Conservation (phyloP, 1,140 invertebrate species). For the Leptinotarsa undecemlineata region DNA sequence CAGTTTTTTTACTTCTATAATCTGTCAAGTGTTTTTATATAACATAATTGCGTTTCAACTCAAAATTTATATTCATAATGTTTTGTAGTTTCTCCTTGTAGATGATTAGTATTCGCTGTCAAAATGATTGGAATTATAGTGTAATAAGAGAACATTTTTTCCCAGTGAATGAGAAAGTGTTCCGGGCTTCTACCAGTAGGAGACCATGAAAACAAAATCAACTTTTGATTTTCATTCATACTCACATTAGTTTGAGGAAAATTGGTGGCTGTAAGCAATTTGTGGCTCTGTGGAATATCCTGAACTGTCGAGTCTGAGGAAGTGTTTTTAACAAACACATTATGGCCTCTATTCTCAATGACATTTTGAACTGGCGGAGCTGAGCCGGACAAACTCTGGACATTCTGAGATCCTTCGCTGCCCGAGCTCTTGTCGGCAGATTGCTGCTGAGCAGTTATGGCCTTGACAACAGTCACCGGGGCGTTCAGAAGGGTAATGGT, state of each 20-base stretch:
- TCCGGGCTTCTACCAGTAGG: too few species aligned
- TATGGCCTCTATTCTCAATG: slow-evolving; percentile 49
- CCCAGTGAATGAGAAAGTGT: too few species aligned
- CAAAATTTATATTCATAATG: too few species aligned
- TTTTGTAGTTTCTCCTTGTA: too few species aligned
- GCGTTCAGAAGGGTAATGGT: slow-evolving; percentile 52
- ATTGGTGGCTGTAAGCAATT: slow-evolving; percentile 48
- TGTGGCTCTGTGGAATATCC: slow-evolving; percentile 49
- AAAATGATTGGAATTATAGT: too few species aligned
- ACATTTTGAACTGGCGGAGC: slow-evolving; percentile 30
- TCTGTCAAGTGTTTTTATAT: too few species aligned
- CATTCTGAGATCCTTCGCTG: slow-evolving; percentile 13
- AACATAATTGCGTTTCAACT: too few species aligned
- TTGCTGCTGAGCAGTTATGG: slow-evolving; percentile 35
- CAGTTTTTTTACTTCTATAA: too few species aligned
- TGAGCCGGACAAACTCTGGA: background rate
- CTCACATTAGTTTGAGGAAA: slow-evolving; percentile 52
- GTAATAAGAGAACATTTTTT: too few species aligned
- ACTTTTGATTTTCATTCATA: slow-evolving; percentile 22
- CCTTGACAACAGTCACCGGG: slow-evolving; percentile 49
- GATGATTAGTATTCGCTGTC: too few species aligned
- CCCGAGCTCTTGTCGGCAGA: slow-evolving; percentile 32
- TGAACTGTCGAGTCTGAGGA: slow-evolving; percentile 32
- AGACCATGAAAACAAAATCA: background rate
- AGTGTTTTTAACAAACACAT: slow-evolving; percentile 54